A percentile compares a stretch with the other conserved stretches of the same genome.
These are phyloP conservation scores for Lasioglossum malachurum DNA, from an alignment of 2,888 invertebrate species.

Conservation along the genomic window DNA sequence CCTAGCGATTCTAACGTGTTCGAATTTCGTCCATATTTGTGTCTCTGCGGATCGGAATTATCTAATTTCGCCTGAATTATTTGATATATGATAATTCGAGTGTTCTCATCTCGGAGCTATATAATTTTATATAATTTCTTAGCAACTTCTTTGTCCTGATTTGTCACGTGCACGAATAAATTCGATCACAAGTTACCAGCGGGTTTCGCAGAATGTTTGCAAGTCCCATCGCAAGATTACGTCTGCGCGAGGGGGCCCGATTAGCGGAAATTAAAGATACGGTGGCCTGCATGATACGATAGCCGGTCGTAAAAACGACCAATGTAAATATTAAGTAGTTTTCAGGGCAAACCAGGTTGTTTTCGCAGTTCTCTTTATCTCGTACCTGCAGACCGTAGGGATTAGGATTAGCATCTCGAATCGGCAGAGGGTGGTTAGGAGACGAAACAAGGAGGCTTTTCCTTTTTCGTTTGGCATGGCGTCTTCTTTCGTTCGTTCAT, in stretches of 20 bases:
- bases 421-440: constrained; percentile 11
- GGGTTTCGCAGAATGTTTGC: not conserved
- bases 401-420: constrained; percentile 66
- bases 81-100: not conserved
- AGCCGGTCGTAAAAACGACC: constrained; percentile 60
- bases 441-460: constrained; percentile 28
- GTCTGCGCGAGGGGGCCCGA: constrained; percentile 22
- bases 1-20: constrained; percentile 24
- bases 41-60: not conserved
- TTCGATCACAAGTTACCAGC: not conserved
- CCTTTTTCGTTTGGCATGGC: not conserved
- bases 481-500: not conserved
- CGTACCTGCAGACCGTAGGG: constrained; percentile 44
- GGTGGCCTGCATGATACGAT: constrained; percentile 41
- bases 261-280: constrained; percentile 65
- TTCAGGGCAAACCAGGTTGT: constrained; percentile 62
- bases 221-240: constrained; percentile 12
- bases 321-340: constrained; percentile 68
- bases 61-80: not conserved
- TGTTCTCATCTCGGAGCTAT: not conserved
- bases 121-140: not conserved
- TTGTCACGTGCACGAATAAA: not conserved
- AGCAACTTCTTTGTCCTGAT: not conserved
- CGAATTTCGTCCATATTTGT: not conserved
- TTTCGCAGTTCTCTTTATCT: constrained; percentile 44